Evolutionary conservation across 2,888 invertebrate species (phyloP), one percentile per base, ranked within the genome.

Genomic region (Parascotia fuliginaria): DNA sequence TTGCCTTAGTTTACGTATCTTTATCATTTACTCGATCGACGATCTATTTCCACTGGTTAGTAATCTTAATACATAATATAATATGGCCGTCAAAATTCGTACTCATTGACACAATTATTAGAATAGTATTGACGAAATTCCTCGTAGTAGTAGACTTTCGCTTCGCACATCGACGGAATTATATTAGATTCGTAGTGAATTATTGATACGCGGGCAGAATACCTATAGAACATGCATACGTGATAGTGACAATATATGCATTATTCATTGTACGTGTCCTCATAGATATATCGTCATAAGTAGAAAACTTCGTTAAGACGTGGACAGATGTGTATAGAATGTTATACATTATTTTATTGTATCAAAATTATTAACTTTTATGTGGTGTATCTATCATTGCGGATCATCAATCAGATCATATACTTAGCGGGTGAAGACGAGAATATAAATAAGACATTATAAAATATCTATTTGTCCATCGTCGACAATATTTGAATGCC

Each of bases 151-250:
- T 57, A 40, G 50, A 68, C 69, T 65, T 65, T 65, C 65, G 44
- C 61, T 55, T 38, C 44, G 65, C 9, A 60, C 65, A 53, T 44
- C 43, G 12, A 14, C 36, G 32, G 65, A 65, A 65, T 65, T 65
- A 55, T 15, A 51, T 65, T 48, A 61, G 48, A 13, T 34, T 34
- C 43, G 39, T 37, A 22, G 1, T 41, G 24, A n/a, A n/a, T n/a
- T n/a, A n/a, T n/a, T n/a, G n/a, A 37, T 33, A 53, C 65, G 42
- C 58, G 50, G 14, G 29, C 22, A 39, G 50, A 54, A 52, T 53
- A 29, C 14, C 6, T 39, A 15, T 11, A 9, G 1, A 1, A 37
- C 33, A 27, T 13, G 19, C 12, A 15, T 41, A 63, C 64, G 67
- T 67, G 64, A 38, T 39, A 38, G 15, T 31, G 13, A 19, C 14